Base-by-base conservation (phyloP, 2,797 vertebrate species). In the Neosilurus hyrtlii region DNA sequence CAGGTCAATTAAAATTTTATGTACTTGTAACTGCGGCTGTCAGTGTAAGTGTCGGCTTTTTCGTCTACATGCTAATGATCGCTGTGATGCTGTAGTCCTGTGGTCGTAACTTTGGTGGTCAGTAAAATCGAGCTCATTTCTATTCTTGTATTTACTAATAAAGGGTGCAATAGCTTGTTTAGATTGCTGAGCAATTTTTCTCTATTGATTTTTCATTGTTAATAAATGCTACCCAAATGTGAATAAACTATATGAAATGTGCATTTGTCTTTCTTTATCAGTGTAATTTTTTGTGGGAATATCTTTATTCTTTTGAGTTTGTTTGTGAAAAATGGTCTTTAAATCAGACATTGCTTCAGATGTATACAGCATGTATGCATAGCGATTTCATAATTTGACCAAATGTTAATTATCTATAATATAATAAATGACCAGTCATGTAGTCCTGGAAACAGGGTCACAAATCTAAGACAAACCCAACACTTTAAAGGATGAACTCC, bases 181-280 rank as follows among this genome's bases (percentile, higher is more conserved):
- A 88, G 86, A 86, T 78, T 86, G 81, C 81, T 88, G 86, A 86
- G 78, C 80, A 90, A 90, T 83, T 87, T 90, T 95, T 94, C 94
- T 95, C 92, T 93, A 86, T 93, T 90, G 87, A 87, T 94, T 51
- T 79, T 43, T 96, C 95, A 97, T 94, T 97, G 96, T 98, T 89
- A 93, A 94, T 99, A 96, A 96, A 95, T 99, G 96, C 94, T 97
- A 94, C 94, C 91, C 92, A 94, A 93, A 93, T 96, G 93, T 97
- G 95, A 96, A 99, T 99, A 99, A 99, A 99, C 97, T 94, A 95
- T 98, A 95, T 99, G 92, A 99, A 99, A 96, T 98, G 95, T 98
- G 96, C 96, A 97, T 96, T 97, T 98, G 98, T 97, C 97, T 98
- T 96, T 96, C 95, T 97, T 99, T 98, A 95, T 96, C 94, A 94